Evolutionary conservation across 64 coral and sea anemone genomes (phyloP).

Genomic region (Astreopora myriophthalma): DNA sequence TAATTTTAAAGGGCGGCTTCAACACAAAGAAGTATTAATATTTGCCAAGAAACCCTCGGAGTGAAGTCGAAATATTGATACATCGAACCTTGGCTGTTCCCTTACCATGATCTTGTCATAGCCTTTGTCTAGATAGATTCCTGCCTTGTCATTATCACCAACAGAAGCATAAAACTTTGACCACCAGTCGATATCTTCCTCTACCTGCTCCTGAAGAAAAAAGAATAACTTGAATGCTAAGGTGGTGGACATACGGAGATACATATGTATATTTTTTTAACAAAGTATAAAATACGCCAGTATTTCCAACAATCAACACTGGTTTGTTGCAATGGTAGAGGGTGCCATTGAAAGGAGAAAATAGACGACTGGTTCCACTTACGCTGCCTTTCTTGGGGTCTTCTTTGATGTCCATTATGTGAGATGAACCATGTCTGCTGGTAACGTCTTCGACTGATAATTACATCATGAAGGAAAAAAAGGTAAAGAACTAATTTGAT

Average conservation of each 20-base stretch:
- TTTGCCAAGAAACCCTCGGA: too few species aligned
- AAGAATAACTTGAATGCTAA: background rate
- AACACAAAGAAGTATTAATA: too few species aligned
- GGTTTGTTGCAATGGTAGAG: too few species aligned
- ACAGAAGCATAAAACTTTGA: slow-evolving; percentile 96
- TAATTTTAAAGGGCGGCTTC: too few species aligned
- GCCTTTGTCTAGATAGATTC: slow-evolving; percentile 90
- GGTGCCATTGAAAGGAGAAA: background rate
- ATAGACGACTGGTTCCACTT: background rate
- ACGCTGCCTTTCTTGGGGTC: slow-evolving; percentile 88
- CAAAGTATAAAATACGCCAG: background rate
- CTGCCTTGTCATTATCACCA: slow-evolving; percentile 93
- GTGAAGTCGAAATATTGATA: background rate
- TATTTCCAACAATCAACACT: background rate
- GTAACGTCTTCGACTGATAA: slow-evolving; percentile 24
- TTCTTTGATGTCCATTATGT: slow-evolving; percentile 96
- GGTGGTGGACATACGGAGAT: too few species aligned
- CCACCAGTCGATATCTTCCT: slow-evolving; percentile 99
- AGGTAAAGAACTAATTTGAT: background rate
- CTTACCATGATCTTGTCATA: slow-evolving; percentile 95
- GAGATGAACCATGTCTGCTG: slow-evolving; percentile 58
- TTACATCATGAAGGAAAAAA: background rate
- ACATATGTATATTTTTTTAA: background rate
- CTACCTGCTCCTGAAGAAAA: slow-evolving; percentile 70
- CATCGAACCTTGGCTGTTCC: background rate